phyloP scores from a whole-genome alignment of 2,113 vertebrate species.

The Stomatorhinus ivindoensis region DNA sequence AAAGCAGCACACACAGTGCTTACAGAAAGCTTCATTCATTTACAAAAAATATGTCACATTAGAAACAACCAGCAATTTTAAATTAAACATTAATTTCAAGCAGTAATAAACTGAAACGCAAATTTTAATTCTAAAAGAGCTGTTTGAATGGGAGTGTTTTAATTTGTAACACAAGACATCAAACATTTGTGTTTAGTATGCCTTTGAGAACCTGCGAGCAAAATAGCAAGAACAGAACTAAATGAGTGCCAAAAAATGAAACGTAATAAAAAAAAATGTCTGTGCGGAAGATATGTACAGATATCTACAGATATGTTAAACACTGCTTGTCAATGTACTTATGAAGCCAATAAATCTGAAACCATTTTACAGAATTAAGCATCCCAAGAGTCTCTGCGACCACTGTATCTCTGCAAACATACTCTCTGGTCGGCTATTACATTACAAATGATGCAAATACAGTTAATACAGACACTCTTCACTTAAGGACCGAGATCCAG shows the following conservation, averaged over 20 bases:
- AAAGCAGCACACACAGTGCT: not conserved
- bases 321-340: not conserved
- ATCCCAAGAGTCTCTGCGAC: not conserved
- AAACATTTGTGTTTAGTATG: no score
- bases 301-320: not conserved
- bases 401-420: not conserved
- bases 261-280: no score
- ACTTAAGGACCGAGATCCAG: no score
- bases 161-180: no score
- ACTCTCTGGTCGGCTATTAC: not conserved
- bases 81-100: not conserved
- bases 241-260: no score
- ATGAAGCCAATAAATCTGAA: not conserved
- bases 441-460: not conserved
- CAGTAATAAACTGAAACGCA: not conserved
- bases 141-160: not conserved
- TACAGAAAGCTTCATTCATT: no score
- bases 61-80: not conserved
- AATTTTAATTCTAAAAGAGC: not conserved
- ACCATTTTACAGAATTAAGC: not conserved
- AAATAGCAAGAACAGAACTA: no score
- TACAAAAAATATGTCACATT: not conserved
- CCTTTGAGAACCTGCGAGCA: no score
- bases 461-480: not conserved
- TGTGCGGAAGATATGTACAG: no score